Conservation (phyloP, 2,113 vertebrate genomes). For the Trogon surrucura region DNA sequence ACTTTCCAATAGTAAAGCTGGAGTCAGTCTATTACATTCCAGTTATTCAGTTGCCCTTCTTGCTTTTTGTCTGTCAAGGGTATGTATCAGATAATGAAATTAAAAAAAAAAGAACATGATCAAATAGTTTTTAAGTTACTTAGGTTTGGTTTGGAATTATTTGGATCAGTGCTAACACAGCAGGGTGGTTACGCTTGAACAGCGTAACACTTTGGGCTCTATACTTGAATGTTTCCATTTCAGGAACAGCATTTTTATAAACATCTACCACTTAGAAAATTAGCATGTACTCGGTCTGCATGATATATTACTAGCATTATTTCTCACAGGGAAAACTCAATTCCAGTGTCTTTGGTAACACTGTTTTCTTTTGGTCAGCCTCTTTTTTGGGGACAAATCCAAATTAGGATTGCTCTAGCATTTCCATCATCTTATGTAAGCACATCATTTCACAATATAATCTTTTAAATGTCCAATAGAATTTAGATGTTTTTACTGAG, state of each 20-base stretch:
- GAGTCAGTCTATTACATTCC: neutral
- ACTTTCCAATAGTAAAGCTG: neutral
- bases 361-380: neutral
- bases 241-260: neutral
- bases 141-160: neutral
- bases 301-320: neutral
- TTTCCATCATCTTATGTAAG: neutral
- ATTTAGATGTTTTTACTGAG: neutral
- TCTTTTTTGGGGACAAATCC: neutral
- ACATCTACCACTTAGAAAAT: slow-evolving; percentile 5
- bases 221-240: neutral
- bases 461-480: neutral
- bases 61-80: neutral
- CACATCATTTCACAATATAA: neutral
- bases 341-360: neutral
- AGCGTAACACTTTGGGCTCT: slow-evolving; percentile 1
- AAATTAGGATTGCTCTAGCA: neutral
- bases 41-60: neutral
- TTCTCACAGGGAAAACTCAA: neutral
- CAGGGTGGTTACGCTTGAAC: neutral
- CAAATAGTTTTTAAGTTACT: neutral
- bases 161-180: neutral
- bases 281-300: neutral
- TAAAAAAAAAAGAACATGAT: neutral
- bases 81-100: neutral